Base-by-base conservation (phyloP, 2,888 invertebrate genomes). In the Zygaena filipendulae region DNA sequence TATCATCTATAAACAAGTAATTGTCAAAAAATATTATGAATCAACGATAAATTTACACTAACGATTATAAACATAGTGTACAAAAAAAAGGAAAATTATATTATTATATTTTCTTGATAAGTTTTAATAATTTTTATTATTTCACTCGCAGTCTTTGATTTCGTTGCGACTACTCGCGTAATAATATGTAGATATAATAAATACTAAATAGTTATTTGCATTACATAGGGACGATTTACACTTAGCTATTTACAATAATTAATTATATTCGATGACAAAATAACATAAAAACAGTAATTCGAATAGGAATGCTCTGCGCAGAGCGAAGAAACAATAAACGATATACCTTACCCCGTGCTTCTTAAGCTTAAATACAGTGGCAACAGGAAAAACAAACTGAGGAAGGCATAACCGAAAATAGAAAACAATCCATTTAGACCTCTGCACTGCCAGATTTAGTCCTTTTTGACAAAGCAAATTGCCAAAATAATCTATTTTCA, bases 101-200 rank as follows among this genome's bases (percentile, higher is more conserved):
- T n/a, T n/a, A n/a, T n/a, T n/a, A n/a, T n/a, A n/a, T n/a, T n/a
- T n/a, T n/a, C n/a, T n/a, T n/a, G n/a, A n/a, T n/a, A n/a, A n/a
- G n/a, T n/a, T n/a, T n/a, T n/a, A n/a, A n/a, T n/a, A n/a, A n/a
- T n/a, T n/a, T n/a, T n/a, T n/a, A n/a, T n/a, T n/a, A n/a, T n/a
- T n/a, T n/a, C 57, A 70, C 69, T 59, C 49, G 75, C 77, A 77
- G 77, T 79, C 77, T 79, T 77, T 71, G 64, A 67, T 68, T 74
- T 71, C 74, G 67, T 77, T 77, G 79, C 75, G 77, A 79, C 77
- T 74, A 79, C 69, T 61, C 72, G 71, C 64, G 61, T 45, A 39
- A 40, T 36, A 41, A 28, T 31, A 37, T 23, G 16, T 27, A 37
- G 39, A 35, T 36, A 40, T 38, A 38, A 42, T 30, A 42, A 35